These are phyloP conservation scores for Channa argus DNA, from an alignment of 2,113 vertebrate genomes.

Conservation along the genomic window DNA sequence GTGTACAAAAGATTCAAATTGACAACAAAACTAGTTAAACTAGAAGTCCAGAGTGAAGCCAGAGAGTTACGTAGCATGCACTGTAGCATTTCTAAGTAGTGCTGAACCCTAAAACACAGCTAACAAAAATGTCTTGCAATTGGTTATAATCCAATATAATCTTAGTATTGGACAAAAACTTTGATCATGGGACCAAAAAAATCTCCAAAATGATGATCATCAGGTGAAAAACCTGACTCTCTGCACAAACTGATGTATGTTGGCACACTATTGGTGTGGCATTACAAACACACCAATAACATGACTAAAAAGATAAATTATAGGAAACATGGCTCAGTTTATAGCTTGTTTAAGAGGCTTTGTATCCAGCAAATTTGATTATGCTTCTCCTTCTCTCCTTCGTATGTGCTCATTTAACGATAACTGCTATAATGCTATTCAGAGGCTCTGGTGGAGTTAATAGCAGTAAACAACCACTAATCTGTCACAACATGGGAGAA, in stretches of 20 bases:
- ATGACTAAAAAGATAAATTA: neutral
- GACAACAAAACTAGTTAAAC: neutral
- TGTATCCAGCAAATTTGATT: neutral
- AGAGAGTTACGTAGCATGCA: no score
- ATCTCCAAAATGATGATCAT: no score
- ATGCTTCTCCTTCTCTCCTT: neutral
- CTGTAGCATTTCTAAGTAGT: no score
- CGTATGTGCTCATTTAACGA: neutral
- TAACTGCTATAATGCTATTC: slow-evolving; percentile 10
- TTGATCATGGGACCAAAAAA: no score
- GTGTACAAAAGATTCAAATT: neutral
- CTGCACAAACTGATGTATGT: no score
- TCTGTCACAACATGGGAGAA: slow-evolving; percentile 54
- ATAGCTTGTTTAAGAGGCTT: slow-evolving; percentile 22
- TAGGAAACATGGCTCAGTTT: slow-evolving; percentile 8
- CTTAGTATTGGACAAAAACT: no score
- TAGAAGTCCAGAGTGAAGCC: neutral
- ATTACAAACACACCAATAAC: no score
- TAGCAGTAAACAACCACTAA: slow-evolving; percentile 50
- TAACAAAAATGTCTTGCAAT: no score
- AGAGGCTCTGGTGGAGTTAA: slow-evolving; percentile 33
- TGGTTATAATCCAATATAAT: no score
- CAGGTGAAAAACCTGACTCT: no score
- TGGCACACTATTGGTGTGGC: no score
- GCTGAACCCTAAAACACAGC: no score